Percentiles rank a stretch among this genome's conserved stretches.
phyloP scores from a whole-genome alignment of 2,888 invertebrate species.

The Archips xylosteana region DNA sequence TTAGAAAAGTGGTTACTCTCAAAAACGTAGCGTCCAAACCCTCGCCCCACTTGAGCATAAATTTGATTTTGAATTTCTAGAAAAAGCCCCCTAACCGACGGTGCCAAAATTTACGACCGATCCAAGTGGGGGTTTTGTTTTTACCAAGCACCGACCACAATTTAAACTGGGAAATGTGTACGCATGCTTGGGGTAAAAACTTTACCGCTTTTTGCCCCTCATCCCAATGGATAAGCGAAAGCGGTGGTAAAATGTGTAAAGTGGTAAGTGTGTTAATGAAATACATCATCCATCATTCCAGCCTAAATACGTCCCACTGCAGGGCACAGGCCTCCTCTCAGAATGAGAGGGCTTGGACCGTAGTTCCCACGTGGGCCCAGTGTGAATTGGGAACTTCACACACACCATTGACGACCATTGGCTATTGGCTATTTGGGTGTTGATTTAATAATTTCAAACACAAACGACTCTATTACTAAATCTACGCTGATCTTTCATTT shows the following conservation, averaged over 20 bases:
- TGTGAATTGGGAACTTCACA: no score
- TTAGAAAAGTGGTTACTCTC: constrained; percentile 45
- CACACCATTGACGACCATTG: no score
- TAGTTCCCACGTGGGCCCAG: no score
- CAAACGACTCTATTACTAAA: no score
- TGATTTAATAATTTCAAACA: no score
- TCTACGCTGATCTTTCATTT: no score
- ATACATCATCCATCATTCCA: no score
- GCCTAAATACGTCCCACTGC: no score
- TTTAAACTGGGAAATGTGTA: constrained; percentile 65
- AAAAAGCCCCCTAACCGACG: constrained; percentile 62
- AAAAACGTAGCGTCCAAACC: constrained; percentile 47
- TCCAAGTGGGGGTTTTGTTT: constrained; percentile 65
- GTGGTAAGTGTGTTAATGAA: background rate
- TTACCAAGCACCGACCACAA: constrained; percentile 62
- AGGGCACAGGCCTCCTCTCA: no score
- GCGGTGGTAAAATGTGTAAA: constrained; percentile 9
- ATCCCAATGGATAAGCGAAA: constrained; percentile 40
- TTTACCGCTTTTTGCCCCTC: constrained; percentile 48
- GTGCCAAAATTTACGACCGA: constrained; percentile 70
- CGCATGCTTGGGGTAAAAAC: constrained; percentile 66
- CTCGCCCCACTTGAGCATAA: constrained; percentile 52
- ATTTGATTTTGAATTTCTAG: constrained; percentile 70
- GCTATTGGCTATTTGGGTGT: no score
- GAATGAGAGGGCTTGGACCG: no score